phyloP scores from a whole-genome alignment of 2,888 invertebrate genomes.

The Andricus quercusramuli region DNA sequence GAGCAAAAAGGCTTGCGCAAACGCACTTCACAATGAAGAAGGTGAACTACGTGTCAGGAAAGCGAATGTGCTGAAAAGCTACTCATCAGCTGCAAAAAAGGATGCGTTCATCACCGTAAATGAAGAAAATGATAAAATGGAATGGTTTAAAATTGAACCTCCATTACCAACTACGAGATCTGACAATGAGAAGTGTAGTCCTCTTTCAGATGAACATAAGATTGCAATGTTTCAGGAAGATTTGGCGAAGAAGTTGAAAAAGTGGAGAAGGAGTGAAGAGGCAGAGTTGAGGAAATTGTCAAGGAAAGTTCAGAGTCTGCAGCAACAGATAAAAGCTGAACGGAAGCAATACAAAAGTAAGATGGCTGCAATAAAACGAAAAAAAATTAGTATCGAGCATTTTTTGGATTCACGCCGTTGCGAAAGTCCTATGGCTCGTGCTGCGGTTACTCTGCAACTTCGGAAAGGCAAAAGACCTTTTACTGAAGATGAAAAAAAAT shows the following conservation, averaged over 20 bases:
- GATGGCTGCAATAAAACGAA: not conserved
- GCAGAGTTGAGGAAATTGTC: not conserved
- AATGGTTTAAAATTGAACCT: too few species aligned
- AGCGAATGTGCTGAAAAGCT: not conserved
- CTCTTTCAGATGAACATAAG: not conserved
- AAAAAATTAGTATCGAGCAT: too few species aligned
- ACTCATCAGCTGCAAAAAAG: not conserved
- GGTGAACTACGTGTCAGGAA: not conserved
- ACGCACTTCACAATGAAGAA: not conserved
- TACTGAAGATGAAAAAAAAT: not conserved
- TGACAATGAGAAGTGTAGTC: too few species aligned
- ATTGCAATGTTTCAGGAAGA: not conserved
- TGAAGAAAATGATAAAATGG: too few species aligned
- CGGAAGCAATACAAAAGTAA: not conserved
- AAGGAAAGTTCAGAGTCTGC: not conserved
- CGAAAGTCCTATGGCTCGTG: not conserved
- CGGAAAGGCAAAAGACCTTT: not conserved
- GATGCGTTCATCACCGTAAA: not conserved
- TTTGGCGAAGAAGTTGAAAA: not conserved
- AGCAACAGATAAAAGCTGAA: not conserved
- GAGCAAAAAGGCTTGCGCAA: too few species aligned
- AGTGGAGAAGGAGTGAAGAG: not conserved
- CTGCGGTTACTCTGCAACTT: not conserved
- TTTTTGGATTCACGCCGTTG: slow-evolving; percentile 1
- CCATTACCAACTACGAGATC: too few species aligned